These are phyloP conservation scores for Sphaerodactylus townsendi DNA, from an alignment of 2,113 vertebrate species.

Conservation along the genomic window DNA sequence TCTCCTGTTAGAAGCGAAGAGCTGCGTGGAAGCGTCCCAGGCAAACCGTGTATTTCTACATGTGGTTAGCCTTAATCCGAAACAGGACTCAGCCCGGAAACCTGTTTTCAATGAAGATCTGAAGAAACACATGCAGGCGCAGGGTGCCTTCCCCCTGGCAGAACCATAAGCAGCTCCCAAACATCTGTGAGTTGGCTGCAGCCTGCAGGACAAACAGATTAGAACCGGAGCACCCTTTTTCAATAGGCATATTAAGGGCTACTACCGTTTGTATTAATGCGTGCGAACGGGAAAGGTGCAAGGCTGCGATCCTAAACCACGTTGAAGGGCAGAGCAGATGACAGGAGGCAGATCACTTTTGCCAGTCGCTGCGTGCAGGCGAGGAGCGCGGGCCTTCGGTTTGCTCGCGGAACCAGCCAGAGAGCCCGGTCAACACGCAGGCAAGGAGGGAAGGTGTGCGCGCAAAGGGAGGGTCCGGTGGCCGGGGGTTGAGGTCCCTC, in stretches of 20 bases:
- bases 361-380: background rate
- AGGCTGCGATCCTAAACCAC: background rate
- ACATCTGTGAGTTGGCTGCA: background rate
- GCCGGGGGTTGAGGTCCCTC: too few relatives aligned
- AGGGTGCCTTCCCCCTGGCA: background rate
- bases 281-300: background rate
- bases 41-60: background rate
- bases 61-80: background rate
- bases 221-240: background rate
- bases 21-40: background rate
- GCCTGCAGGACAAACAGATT: background rate
- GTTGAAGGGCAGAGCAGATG: too few relatives aligned
- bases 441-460: too few relatives aligned
- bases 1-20: background rate
- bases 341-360: background rate
- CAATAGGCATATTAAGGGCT: too few relatives aligned
- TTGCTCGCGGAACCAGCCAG: background rate
- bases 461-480: too few relatives aligned
- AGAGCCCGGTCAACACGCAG: too few relatives aligned
- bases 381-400: background rate
- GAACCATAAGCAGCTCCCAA: background rate
- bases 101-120: background rate
- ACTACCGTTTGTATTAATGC: too few relatives aligned
- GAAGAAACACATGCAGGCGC: background rate
- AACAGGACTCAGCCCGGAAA: background rate